phyloP scores from a whole-genome alignment of 2,113 vertebrate genomes.

The Phoenicopterus ruber region DNA sequence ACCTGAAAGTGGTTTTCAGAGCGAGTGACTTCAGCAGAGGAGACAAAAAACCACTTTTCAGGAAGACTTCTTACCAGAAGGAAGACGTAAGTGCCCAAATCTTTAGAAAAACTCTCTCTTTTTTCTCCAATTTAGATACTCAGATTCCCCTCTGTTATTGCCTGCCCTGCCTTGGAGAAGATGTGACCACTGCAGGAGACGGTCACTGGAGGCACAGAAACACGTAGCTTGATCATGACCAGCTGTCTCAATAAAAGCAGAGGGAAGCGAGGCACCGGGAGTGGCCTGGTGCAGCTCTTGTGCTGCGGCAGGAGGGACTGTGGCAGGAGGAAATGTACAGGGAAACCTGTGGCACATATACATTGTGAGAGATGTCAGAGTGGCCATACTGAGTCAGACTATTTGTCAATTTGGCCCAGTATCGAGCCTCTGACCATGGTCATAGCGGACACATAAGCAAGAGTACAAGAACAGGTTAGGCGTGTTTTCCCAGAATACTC shows the following conservation, averaged over 20 bases:
- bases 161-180: not conserved
- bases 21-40: not conserved
- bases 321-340: not conserved
- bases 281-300: not conserved
- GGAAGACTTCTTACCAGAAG: not conserved
- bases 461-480: not conserved
- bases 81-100: not conserved
- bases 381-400: not conserved
- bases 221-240: not conserved
- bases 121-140: not conserved
- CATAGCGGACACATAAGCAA: accelerated
- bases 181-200: not conserved
- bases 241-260: not conserved
- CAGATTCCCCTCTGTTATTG: not conserved
- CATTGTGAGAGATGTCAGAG: accelerated
- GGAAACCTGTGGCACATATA: not conserved
- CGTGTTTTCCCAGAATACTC: not conserved
- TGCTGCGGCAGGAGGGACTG: not conserved
- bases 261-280: not conserved
- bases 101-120: not conserved
- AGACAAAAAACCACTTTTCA: not conserved
- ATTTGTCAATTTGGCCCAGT: not conserved
- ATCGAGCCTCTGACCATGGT: not conserved
- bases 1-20: not conserved
- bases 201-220: not conserved